Conservation (phyloP, 2,113 vertebrate genomes). For the Pycnonotus jocosus region DNA sequence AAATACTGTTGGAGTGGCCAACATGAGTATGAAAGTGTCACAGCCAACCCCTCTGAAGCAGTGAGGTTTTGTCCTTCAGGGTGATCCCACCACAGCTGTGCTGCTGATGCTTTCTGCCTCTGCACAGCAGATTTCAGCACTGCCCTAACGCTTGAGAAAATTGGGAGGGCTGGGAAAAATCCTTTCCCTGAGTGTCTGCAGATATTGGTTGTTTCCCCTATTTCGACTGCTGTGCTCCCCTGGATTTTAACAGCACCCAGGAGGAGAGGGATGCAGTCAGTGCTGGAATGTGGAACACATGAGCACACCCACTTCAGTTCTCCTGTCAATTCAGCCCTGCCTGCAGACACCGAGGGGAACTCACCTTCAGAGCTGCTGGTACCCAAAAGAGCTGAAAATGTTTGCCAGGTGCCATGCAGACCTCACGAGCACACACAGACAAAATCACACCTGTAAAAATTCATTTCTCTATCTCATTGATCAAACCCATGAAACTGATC, state of each 20-base stretch:
- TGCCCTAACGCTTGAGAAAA: not conserved
- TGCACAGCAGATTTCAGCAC: not conserved
- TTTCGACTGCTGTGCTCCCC: not conserved
- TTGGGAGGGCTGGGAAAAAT: not conserved
- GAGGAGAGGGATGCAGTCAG: not conserved
- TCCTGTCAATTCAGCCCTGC: not conserved
- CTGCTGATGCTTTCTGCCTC: not conserved
- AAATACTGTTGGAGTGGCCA: not conserved
- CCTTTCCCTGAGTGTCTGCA: not conserved
- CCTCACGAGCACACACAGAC: fast-evolving
- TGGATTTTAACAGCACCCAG: not conserved
- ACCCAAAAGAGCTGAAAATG: not conserved
- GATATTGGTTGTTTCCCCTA: not conserved
- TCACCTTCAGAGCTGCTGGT: not conserved
- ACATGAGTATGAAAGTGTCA: not conserved
- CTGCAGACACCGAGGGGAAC: not conserved
- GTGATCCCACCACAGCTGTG: not conserved
- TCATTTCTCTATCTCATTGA: not conserved
- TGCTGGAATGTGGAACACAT: not conserved
- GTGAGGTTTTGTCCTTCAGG: not conserved
- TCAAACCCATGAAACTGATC: not conserved
- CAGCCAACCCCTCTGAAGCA: not conserved
- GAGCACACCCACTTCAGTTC: not conserved
- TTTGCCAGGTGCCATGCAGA: not conserved
- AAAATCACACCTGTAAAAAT: not conserved